Base-by-base conservation (phyloP, 1,140 invertebrate genomes). In the Eumeta japonica region DNA sequence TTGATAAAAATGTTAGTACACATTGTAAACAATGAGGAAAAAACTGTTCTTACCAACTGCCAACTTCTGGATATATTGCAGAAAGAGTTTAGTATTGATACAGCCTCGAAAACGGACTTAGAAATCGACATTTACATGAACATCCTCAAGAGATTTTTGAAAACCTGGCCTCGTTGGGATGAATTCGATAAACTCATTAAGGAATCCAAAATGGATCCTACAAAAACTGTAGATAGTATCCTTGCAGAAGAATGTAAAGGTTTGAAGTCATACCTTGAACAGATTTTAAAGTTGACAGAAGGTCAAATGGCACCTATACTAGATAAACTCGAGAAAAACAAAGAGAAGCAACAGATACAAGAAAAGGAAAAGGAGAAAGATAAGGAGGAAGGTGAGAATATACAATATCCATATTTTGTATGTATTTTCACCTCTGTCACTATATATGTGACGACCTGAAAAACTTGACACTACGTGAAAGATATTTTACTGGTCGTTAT, bases 91-190 rank as follows among this genome's bases (percentile, higher is more conserved):
- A 11, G 48, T 9, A 51, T 62, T 3, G 35, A 62, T 5, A 33
- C 58, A 1, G n/a, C 17, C 0, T 37, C 44, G 0, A 20, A 55
- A 4, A 56, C 62, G 11, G 43, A 48, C 2, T 15, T 73, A 2
- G 55, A 66, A 45, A 35, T 60, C 0, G 61, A 71, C 0, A 60
- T 71, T 24, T 71, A 63, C 31, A 30, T 68, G 19, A 62, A 55
- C 15, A 35, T 68, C 4, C 38, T 68, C 17, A 73, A 73, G 28
- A 67, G 58, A 34, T 71, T 56, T 31, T 39, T 71, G 0, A 73
- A 64, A 38, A 55, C 62, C n/a, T 73, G 66, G 68, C 64, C 64
- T 0, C 45, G 54, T 15, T 73, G 68, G 68, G 62, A 68, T 11
- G 52, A 56, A 15, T 61, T 73, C 29, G 65, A 68, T 19, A 41